Evolutionary conservation across 1,140 invertebrate genomes (phyloP).

Genomic region (Helicoverpa zea): DNA sequence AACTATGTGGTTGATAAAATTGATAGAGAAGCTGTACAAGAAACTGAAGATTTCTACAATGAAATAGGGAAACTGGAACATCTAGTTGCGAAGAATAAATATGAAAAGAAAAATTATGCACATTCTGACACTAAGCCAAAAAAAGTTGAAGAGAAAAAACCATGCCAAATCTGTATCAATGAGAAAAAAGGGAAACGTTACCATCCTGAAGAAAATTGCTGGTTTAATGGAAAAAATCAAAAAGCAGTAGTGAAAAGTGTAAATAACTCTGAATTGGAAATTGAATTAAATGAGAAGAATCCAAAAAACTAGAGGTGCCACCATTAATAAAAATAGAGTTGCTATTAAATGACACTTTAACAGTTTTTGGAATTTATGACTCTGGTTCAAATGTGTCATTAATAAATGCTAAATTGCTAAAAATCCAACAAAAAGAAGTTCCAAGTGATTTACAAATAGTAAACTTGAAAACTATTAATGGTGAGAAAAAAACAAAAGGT

Average conservation of each 20-base stretch:
- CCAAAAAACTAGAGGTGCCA: slow-evolving; percentile 41
- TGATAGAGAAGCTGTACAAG: slow-evolving; percentile 56
- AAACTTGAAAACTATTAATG: neutral
- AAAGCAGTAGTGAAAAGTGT: slow-evolving; percentile 43
- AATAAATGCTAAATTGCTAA: slow-evolving; percentile 39
- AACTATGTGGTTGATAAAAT: slow-evolving; percentile 60
- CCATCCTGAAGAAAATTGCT: slow-evolving; percentile 22
- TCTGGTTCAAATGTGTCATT: slow-evolving; percentile 39
- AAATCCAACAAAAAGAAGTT: slow-evolving; percentile 33
- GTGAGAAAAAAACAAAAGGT: neutral
- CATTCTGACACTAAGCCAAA: slow-evolving; percentile 44
- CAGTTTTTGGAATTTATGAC: slow-evolving; percentile 31
- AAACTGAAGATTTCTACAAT: slow-evolving; percentile 62
- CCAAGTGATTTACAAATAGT: neutral
- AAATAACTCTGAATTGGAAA: slow-evolving; percentile 33
- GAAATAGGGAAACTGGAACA: slow-evolving; percentile 60
- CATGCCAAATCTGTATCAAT: slow-evolving; percentile 8
- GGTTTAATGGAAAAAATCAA: slow-evolving; percentile 45
- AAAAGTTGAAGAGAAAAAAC: slow-evolving; percentile 46
- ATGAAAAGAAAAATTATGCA: slow-evolving; percentile 53
- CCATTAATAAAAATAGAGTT: slow-evolving; percentile 39
- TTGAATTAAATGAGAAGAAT: slow-evolving; percentile 14
- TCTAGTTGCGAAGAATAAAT: slow-evolving; percentile 56
- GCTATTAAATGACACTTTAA: slow-evolving; percentile 14
- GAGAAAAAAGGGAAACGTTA: neutral